Evolutionary conservation across 2,888 invertebrate species (phyloP).

Genomic region (Sinopyrophorus schimmeli): DNA sequence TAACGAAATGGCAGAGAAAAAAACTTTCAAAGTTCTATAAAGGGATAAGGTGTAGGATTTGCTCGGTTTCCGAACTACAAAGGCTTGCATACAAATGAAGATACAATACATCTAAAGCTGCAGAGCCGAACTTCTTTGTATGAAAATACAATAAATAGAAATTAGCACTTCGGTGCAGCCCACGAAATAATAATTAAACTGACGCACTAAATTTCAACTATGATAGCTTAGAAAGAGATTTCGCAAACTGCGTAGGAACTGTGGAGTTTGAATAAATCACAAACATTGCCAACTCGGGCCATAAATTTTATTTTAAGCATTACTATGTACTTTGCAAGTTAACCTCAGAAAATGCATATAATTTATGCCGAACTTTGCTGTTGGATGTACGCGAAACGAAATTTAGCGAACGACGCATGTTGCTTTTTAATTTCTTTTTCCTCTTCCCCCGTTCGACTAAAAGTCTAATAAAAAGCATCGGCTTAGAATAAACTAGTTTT

Average conservation of each 20-base stretch:
- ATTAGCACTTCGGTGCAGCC: conserved; percentile 1
- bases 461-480: too few relatives aligned
- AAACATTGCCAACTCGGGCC: conserved; percentile 19
- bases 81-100: conserved; percentile 2
- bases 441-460: too few relatives aligned
- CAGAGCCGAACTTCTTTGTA: background rate
- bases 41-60: conserved; percentile 1
- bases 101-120: background rate
- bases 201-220: conserved; percentile 24
- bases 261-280: conserved; percentile 23
- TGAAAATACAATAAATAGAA: conserved; percentile 1
- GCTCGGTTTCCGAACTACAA: conserved; percentile 6
- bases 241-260: conserved; percentile 27
- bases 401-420: too few relatives aligned
- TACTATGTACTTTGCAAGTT: conserved; percentile 18
- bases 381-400: too few relatives aligned
- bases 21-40: conserved; percentile 8
- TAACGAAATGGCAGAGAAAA: conserved; percentile 5
- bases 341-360: conserved; percentile 14
- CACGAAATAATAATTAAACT: conserved; percentile 20
- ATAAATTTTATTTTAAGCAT: conserved; percentile 27
- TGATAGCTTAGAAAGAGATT: conserved; percentile 20
- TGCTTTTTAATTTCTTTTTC: too few relatives aligned
- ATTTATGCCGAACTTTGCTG: too few relatives aligned
- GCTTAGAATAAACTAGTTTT: too few relatives aligned